Evolutionary conservation across 2,797 vertebrate species (phyloP).

Genomic region (Lepilemur ruficaudatus): DNA sequence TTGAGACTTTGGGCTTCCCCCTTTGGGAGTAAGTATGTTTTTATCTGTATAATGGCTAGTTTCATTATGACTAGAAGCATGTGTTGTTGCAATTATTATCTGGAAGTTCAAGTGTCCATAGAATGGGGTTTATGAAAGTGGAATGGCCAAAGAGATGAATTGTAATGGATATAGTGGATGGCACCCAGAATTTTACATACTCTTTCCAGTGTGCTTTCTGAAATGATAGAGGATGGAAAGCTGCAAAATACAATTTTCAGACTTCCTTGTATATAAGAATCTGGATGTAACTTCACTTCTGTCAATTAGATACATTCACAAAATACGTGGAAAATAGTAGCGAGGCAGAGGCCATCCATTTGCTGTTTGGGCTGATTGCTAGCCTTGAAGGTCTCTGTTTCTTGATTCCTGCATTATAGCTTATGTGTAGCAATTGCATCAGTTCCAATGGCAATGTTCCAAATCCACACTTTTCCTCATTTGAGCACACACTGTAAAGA

Average conservation of each 20-base stretch:
- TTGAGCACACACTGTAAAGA: not conserved
- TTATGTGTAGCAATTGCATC: not conserved
- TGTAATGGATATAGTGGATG: not conserved
- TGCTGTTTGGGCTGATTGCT: not conserved
- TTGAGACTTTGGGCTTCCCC: not conserved
- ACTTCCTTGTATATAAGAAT: not conserved
- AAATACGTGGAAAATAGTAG: not conserved
- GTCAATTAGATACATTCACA: not conserved
- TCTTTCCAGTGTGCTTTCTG: not conserved
- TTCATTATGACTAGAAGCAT: not conserved
- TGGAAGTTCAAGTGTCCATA: not conserved
- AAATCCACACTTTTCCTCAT: not conserved
- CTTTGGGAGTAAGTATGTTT: not conserved
- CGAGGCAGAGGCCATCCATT: not conserved
- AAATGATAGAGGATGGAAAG: not conserved
- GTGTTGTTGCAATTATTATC: not conserved
- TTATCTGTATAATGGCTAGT: not conserved
- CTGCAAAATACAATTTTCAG: not conserved
- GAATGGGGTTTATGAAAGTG: not conserved
- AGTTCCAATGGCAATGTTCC: not conserved
- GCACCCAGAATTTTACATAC: not conserved
- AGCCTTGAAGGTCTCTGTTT: not conserved
- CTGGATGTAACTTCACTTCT: not conserved
- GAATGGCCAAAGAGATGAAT: not conserved
- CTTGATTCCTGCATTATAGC: not conserved